Evolutionary conservation across 2,113 vertebrate species (phyloP).

Genomic region (Xiphias gladius): DNA sequence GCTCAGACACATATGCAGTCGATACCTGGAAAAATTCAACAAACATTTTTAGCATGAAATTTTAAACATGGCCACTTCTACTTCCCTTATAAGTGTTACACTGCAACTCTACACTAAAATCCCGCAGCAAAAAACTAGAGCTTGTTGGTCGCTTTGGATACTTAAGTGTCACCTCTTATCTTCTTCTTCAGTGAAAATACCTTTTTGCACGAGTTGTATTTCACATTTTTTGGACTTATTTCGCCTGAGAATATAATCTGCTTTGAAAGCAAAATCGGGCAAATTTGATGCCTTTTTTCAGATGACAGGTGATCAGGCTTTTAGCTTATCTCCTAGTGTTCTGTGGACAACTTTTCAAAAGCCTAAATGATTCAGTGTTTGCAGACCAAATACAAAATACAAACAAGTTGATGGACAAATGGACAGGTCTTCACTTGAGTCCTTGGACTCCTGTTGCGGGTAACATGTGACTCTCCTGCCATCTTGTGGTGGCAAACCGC

Average conservation of each 20-base stretch:
- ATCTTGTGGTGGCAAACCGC: conserved; percentile 52
- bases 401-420: not conserved
- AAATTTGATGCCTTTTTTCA: not conserved
- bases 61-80: not conserved
- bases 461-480: conserved; percentile 39
- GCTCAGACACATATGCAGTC: not conserved
- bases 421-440: not conserved
- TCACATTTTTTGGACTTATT: not conserved
- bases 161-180: not conserved
- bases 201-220: too few species aligned
- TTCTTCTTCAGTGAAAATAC: not conserved
- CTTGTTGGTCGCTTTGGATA: not conserved
- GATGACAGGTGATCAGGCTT: not conserved
- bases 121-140: not conserved
- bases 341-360: not conserved
- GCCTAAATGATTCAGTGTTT: not conserved
- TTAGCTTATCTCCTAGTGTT: not conserved
- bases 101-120: not conserved
- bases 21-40: not conserved
- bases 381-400: not conserved
- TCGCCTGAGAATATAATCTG: not conserved
- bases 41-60: not conserved
- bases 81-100: not conserved
- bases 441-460: not conserved
- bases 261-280: not conserved